Base-by-base conservation (phyloP, 1,140 invertebrate species). In the Ctenoplectra terminalis region DNA sequence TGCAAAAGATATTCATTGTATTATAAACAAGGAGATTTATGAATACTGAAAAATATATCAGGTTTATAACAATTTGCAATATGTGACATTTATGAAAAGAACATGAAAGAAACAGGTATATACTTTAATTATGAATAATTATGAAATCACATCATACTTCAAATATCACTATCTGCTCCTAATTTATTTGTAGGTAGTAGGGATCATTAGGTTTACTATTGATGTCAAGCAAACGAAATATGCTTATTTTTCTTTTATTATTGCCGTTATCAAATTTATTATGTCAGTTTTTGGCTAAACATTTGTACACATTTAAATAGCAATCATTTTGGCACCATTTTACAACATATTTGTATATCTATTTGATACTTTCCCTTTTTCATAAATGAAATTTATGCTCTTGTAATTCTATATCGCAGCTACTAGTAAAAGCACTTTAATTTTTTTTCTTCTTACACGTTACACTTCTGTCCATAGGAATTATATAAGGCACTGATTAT, bases 291-390 rank as follows among this genome's bases (percentile, higher is more conserved):
- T 86, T 90, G 74, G 88, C 75, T 90, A 85, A 81, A 70, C 70
- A 87, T 90, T 90, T 90, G 89, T 90, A 90, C 85, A 85, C 78
- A 82, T 80, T 88, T 82, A 66, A 43, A 79, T 79, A 72, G 77
- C 81, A 69, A 70, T 82, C 61, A 37, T 89, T 90, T 90, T 90
- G 89, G 89, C 89, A 90, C 86, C 77, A 70, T 89, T 72, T 88
- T 87, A 80, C 63, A 87, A 80, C 54, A 77, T 48, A 26, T 78
- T 50, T 72, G 76, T 75, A 80, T 31, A 78, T 54, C 40, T 80
- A 70, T 86, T 69, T 37, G 54, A 84, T 80, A 85, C 67, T 86
- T 84, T 81, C 52, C 56, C 67, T 60, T 26, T 79, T 20, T 80
- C 26, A 29, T 76, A 81, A 79, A 80, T 46, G 37, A 76, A 78